These are phyloP conservation scores for Drosophila prosaltans DNA, from an alignment of 1,140 invertebrate species.

Conservation along the genomic window DNA sequence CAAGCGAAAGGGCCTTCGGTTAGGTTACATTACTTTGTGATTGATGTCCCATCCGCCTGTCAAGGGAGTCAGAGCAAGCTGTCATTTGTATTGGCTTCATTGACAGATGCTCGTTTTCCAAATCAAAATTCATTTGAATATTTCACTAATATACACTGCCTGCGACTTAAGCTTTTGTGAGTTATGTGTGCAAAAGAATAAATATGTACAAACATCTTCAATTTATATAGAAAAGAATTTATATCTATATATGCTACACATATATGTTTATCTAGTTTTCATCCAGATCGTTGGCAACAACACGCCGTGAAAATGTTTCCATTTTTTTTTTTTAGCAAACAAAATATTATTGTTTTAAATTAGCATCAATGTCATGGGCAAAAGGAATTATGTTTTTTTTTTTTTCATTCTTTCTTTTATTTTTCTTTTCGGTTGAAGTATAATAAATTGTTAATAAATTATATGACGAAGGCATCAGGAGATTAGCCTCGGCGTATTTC, in stretches of 20 bases:
- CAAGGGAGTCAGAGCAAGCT: slow-evolving; percentile 19
- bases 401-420: neutral
- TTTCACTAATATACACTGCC: slow-evolving; percentile 1
- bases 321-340: slow-evolving; percentile 10
- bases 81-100: slow-evolving; percentile 56
- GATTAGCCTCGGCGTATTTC: slow-evolving; percentile 35
- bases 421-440: slow-evolving; percentile 35
- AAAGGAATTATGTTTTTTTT: slow-evolving; percentile 43
- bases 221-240: slow-evolving; percentile 3
- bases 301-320: slow-evolving; percentile 30
- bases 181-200: neutral
- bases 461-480: slow-evolving; percentile 17
- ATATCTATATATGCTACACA: neutral
- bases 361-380: slow-evolving; percentile 79
- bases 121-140: slow-evolving; percentile 10
- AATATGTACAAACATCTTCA: neutral
- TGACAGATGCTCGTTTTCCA: slow-evolving; percentile 10
- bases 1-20: slow-evolving; percentile 17
- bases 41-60: slow-evolving; percentile 59
- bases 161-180: slow-evolving; percentile 5
- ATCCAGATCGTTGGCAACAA: slow-evolving; percentile 6
- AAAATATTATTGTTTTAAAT: slow-evolving; percentile 77
- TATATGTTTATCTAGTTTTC: neutral
- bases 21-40: slow-evolving; percentile 37
- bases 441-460: slow-evolving; percentile 9